Evolutionary conservation across 2,888 invertebrate species (phyloP), one percentile per base, ranked within the genome.

Genomic region (Luffia ferchaultella): DNA sequence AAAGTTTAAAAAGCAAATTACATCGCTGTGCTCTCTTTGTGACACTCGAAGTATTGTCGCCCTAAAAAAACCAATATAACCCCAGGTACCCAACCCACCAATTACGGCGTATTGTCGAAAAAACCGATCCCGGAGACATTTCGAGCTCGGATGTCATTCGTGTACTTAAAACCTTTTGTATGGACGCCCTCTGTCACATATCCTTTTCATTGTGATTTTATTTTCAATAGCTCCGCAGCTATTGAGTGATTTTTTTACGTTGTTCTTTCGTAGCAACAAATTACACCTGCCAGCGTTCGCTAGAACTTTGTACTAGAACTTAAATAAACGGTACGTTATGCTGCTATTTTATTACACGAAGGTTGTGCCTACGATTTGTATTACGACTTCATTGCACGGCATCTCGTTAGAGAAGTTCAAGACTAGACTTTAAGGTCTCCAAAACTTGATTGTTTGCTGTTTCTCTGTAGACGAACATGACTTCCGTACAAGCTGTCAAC

Each of bases 11-110:
- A 42, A 68, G 63, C 66, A 68, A 76, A 76, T 77, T 77, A 77
- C 68, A 73, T 63, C 64, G 62, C 71, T 77, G 75, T 73, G 70
- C 70, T 67, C 64, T 60, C 66, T 66, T 77, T 80, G 73, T 77
- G 53, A 54, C 49, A 61, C 65, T 65, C 70, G 65, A 64, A 60
- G 57, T 63, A 82, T 82, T 82, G 78, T 82, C 65, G 61, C 65
- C 68, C 62, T 60, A 82, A 80, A 80, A n/a, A 82, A 73, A 73
- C 76, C 70, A 59, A 62, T 64, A 60, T 64, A 53, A 65, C 74
- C n/a, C 82, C 83, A 83, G 83, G 83, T 83, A 83, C 75, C 82
- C 77, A 76, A 76, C 83, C 83, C 80, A 83, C 82, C 83, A 83
- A 83, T 83, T 83, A 83, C 74, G 42, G 58, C 45, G 69, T 62